Percentiles rank a stretch among this genome's conserved stretches.
Evolutionary conservation across 2,888 invertebrate species (phyloP).

Genomic region (Piscicola geometra): DNA sequence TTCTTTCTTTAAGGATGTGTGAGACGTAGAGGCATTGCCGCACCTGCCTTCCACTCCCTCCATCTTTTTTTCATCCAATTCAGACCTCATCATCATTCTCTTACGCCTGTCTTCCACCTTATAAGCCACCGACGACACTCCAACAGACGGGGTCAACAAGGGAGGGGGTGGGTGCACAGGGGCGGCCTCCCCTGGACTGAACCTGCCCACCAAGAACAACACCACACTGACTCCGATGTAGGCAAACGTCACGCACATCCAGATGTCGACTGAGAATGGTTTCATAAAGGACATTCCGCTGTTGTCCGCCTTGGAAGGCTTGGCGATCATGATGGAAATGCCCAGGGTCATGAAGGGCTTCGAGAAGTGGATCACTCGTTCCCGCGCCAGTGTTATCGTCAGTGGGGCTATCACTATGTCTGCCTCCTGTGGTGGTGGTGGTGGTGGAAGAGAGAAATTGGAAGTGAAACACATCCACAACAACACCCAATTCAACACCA

Average conservation of each 20-base stretch:
- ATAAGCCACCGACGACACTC: neutral
- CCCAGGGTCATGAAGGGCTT: conserved; percentile 96
- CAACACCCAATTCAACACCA: too few species aligned
- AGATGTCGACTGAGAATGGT: conserved; percentile 92
- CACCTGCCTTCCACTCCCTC: too few species aligned
- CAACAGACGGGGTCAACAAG: neutral
- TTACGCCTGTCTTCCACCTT: neutral
- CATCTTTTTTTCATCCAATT: too few species aligned
- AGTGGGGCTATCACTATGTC: conserved; percentile 91
- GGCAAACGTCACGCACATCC: conserved; percentile 81
- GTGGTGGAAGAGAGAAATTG: neutral
- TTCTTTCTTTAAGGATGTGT: neutral
- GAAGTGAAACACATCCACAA: conserved; percentile 2
- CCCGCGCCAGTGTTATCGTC: conserved; percentile 87
- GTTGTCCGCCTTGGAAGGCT: conserved; percentile 77
- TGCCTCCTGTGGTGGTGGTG: conserved; percentile 68
- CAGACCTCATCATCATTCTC: too few species aligned
- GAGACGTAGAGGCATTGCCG: neutral
- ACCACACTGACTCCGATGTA: conserved; percentile 95
- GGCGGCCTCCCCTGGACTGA: conserved; percentile 92
- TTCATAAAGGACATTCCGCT: conserved; percentile 96
- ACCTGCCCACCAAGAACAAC: conserved; percentile 88
- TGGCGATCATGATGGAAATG: conserved; percentile 89
- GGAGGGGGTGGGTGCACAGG: conserved; percentile 64
- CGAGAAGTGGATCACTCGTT: conserved; percentile 91